These are phyloP conservation scores for Porites divaricata DNA, from an alignment of 92 coral and sea anemone genomes.

Conservation along the genomic window DNA sequence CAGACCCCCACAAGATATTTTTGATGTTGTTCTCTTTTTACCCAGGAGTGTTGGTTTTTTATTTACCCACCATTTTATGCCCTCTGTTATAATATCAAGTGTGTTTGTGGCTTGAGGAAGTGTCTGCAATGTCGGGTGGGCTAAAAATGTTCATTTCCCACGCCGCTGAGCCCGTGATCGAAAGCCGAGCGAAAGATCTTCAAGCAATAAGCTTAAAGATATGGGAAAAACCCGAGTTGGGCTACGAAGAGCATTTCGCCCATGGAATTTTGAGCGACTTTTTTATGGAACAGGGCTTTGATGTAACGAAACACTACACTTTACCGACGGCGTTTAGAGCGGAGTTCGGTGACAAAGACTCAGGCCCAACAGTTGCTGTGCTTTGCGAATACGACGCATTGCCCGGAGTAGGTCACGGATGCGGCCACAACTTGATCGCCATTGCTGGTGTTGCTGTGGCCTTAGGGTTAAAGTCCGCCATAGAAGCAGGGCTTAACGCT, in stretches of 20 bases:
- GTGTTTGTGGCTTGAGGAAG: not conserved
- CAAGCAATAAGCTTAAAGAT: conserved; percentile 68
- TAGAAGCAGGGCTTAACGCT: conserved; percentile 48
- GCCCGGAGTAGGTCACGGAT: conserved; percentile 91
- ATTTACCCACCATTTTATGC: too few relatives aligned
- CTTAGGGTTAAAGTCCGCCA: conserved; percentile 58
- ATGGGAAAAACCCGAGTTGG: conserved; percentile 81
- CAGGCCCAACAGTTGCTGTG: conserved; percentile 79
- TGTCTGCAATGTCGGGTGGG: conserved; percentile 1
- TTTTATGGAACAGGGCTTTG: conserved; percentile 69
- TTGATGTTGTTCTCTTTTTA: too few relatives aligned
- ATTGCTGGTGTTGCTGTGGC: conserved; percentile 73
- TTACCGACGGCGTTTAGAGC: conserved; percentile 80
- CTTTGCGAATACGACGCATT: conserved; percentile 95
- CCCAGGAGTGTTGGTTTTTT: too few relatives aligned
- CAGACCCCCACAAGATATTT: too few relatives aligned
- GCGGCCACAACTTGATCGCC: conserved; percentile 95
- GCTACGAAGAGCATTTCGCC: conserved; percentile 74
- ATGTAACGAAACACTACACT: conserved; percentile 62
- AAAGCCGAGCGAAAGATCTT: conserved; percentile 51
- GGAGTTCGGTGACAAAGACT: conserved; percentile 27
- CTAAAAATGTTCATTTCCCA: conserved; percentile 6
- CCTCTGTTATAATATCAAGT: too few relatives aligned
- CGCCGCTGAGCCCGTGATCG: conserved; percentile 51
- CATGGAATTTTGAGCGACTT: conserved; percentile 72